phyloP scores from a whole-genome alignment of 2,888 invertebrate genomes.

The Serrognathus titanus region DNA sequence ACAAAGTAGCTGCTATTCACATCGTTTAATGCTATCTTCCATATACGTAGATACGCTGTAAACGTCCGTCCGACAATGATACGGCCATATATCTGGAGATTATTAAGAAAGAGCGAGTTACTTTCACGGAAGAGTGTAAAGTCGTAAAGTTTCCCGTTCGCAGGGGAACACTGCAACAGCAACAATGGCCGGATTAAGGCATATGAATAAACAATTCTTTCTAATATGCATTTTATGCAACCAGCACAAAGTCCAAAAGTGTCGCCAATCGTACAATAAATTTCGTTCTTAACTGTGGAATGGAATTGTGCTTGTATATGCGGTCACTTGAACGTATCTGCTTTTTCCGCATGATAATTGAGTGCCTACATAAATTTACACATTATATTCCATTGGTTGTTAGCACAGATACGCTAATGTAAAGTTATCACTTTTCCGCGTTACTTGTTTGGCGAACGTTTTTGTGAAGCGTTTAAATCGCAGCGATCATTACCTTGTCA shows the following conservation, averaged over 20 bases:
- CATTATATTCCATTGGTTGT: neutral
- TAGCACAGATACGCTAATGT: neutral
- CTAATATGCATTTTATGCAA: neutral
- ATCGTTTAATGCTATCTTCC: constrained; percentile 21
- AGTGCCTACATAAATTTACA: neutral
- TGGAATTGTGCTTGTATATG: neutral
- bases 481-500: too few species aligned
- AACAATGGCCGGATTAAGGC: constrained; percentile 19
- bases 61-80: constrained; percentile 30
- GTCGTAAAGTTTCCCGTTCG: constrained; percentile 19
- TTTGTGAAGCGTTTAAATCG: too few species aligned
- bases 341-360: neutral
- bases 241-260: neutral
- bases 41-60: constrained; percentile 24
- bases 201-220: constrained; percentile 17
- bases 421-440: neutral
- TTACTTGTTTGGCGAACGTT: too few species aligned
- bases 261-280: constrained; percentile 12
- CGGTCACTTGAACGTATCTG: neutral
- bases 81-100: constrained; percentile 31
- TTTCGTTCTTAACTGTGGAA: constrained; percentile 13
- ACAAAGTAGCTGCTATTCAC: constrained; percentile 18
- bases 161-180: constrained; percentile 8
- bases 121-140: constrained; percentile 38
- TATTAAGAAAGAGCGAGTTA: constrained; percentile 39